Evolutionary conservation across 2,113 vertebrate species (phyloP).

Genomic region (Oenanthe melanoleuca): DNA sequence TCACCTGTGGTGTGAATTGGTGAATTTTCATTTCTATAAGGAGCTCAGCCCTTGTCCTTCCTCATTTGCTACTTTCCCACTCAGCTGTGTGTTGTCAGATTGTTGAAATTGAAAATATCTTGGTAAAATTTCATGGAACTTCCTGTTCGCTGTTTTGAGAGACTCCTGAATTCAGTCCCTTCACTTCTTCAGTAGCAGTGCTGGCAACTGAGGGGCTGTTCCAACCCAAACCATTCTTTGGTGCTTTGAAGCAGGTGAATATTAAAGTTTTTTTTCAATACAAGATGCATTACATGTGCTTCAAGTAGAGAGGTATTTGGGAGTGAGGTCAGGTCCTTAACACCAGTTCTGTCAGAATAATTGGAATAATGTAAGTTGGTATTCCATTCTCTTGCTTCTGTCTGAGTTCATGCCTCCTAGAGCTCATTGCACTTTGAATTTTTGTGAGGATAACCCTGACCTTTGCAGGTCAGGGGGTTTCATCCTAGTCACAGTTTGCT

Average conservation of each 20-base stretch:
- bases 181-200: too few relatives aligned
- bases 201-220: neutral
- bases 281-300: neutral
- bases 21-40: neutral
- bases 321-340: neutral
- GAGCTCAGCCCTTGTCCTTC: neutral
- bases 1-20: accelerated
- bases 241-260: neutral
- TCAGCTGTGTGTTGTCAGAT: neutral
- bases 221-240: neutral
- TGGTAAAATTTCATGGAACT: neutral
- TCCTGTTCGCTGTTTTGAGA: neutral
- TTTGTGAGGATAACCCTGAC: neutral
- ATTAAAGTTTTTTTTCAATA: neutral
- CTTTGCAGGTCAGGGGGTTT: neutral
- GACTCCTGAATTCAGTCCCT: neutral
- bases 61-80: neutral
- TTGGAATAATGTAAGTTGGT: neutral
- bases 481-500: neutral
- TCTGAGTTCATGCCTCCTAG: neutral
- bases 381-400: neutral
- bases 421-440: neutral
- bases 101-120: neutral
- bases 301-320: neutral
- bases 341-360: neutral